Conservation (phyloP, 2,113 vertebrate species). For the Ageneiosus marmoratus region DNA sequence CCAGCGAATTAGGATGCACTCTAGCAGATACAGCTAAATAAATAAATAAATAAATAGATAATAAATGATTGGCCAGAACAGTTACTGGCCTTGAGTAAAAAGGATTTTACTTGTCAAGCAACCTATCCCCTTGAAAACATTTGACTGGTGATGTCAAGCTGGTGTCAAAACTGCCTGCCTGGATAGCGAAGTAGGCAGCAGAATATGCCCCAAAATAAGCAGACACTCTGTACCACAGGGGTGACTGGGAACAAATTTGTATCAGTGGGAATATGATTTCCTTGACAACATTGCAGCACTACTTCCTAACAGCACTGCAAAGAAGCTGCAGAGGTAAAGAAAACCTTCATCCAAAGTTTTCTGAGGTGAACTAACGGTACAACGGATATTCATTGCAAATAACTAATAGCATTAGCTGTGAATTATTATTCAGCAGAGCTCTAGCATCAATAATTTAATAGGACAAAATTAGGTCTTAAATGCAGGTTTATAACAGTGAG, state of each 20-base stretch:
- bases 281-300: conserved; percentile 3
- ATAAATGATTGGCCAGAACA: not conserved
- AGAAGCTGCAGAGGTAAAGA: not conserved
- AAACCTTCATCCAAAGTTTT: not conserved
- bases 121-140: not conserved
- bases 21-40: not conserved
- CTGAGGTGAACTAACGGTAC: not conserved
- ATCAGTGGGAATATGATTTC: not conserved
- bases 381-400: conserved; percentile 3
- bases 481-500: not conserved
- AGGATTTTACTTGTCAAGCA: conserved; percentile 18
- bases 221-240: not conserved
- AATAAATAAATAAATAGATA: not conserved
- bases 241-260: conserved; percentile 6
- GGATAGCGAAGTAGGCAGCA: not conserved
- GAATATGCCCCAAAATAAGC: conserved; percentile 27
- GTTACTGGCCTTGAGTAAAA: not conserved
- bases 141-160: conserved; percentile 9
- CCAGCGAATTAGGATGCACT: not conserved
- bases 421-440: conserved; percentile 24
- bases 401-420: not conserved
- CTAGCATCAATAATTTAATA: not conserved
- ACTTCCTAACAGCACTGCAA: not conserved
- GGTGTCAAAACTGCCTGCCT: not conserved
- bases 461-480: conserved; percentile 12